These are phyloP conservation scores for Drosophila lutescens DNA, from an alignment of 2,888 invertebrate species.

Conservation along the genomic window DNA sequence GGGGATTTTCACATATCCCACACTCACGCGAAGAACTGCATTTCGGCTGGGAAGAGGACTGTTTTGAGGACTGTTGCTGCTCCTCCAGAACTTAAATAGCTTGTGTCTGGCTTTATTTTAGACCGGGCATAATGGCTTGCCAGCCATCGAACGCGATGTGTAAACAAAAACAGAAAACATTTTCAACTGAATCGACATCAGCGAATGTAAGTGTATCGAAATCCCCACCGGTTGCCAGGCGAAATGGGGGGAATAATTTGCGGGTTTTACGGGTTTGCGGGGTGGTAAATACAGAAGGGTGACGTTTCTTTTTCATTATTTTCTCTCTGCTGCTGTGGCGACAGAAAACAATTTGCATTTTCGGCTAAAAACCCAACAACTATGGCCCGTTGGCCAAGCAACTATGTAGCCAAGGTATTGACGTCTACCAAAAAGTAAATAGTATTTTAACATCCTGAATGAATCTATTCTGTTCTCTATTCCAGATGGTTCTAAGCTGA, in stretches of 20 bases:
- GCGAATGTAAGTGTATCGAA: slow-evolving; percentile 33
- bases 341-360: slow-evolving; percentile 66
- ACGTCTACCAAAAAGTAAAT: neutral
- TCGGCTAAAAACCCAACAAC: slow-evolving; percentile 37
- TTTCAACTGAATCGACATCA: slow-evolving; percentile 51
- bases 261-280: neutral
- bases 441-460: neutral
- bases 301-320: slow-evolving; percentile 9
- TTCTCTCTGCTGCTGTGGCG: slow-evolving; percentile 27
- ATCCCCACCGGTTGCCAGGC: slow-evolving; percentile 35
- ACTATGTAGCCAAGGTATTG: slow-evolving; percentile 6
- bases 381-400: slow-evolving; percentile 40
- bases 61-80: slow-evolving; percentile 11
- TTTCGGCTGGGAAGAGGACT: slow-evolving; percentile 15
- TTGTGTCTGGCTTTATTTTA: slow-evolving; percentile 11
- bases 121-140: slow-evolving; percentile 9
- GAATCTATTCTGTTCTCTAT: too few relatives aligned
- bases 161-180: slow-evolving; percentile 60
- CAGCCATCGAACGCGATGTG: slow-evolving; percentile 35
- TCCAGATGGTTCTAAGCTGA: slow-evolving; percentile 1
- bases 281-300: slow-evolving; percentile 10
- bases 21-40: slow-evolving; percentile 72
- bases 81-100: slow-evolving; percentile 4
- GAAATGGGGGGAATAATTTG: slow-evolving; percentile 3
- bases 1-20: slow-evolving; percentile 11